Percentiles rank a stretch among this genome's conserved stretches.
These are phyloP conservation scores for Odontomachus brunneus DNA, from an alignment of 1,140 invertebrate species.

Conservation along the genomic window DNA sequence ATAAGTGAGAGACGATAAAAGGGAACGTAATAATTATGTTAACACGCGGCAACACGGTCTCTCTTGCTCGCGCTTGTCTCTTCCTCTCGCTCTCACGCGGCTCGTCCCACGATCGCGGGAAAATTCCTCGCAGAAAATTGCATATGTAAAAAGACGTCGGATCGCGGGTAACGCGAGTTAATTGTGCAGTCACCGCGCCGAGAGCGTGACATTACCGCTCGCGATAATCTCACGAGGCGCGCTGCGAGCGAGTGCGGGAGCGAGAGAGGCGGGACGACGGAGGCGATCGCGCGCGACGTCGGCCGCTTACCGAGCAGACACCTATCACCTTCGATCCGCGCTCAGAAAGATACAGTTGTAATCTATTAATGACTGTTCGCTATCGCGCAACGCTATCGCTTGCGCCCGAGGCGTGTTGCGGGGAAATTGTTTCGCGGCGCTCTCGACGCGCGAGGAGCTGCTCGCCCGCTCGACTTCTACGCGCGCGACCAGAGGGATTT, in stretches of 20 bases:
- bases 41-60: conserved; percentile 26
- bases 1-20: conserved; percentile 36
- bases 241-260: conserved; percentile 41
- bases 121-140: conserved; percentile 49
- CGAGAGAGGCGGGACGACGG: neutral
- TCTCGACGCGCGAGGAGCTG: conserved; percentile 7
- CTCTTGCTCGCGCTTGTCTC: too few relatives aligned
- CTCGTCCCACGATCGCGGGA: conserved; percentile 46
- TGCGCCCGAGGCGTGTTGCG: conserved; percentile 7
- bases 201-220: conserved; percentile 46
- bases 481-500: conserved; percentile 19
- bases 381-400: conserved; percentile 35
- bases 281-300: too few relatives aligned
- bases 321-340: conserved; percentile 42
- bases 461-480: conserved; percentile 7
- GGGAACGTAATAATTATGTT: conserved; percentile 63
- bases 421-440: conserved; percentile 41
- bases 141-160: conserved; percentile 26
- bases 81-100: neutral
- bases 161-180: conserved; percentile 56
- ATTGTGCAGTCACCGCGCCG: conserved; percentile 54
- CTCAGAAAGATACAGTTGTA: conserved; percentile 55
- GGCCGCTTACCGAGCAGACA: neutral
- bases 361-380: conserved; percentile 33
- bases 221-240: conserved; percentile 42